Conservation (phyloP, 2,888 invertebrate genomes). For the Teinopalpus imperialis region DNA sequence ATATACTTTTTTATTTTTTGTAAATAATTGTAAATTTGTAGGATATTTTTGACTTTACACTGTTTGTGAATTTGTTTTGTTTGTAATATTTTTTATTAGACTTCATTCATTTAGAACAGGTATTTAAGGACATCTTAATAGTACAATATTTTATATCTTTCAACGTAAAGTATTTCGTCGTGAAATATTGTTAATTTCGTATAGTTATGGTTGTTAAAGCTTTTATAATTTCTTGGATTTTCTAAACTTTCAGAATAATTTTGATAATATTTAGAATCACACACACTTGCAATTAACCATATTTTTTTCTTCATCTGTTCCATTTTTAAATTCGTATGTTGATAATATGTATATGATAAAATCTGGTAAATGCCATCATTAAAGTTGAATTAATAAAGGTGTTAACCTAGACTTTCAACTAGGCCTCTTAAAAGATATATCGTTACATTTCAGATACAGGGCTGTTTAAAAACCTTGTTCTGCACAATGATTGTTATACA, state of each 20-base stretch:
- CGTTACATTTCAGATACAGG: too few relatives aligned
- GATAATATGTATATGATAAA: too few relatives aligned
- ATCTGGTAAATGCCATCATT: too few relatives aligned
- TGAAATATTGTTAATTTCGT: slow-evolving; percentile 4
- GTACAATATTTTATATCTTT: slow-evolving; percentile 14
- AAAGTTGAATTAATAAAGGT: too few relatives aligned
- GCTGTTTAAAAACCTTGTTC: slow-evolving; percentile 12
- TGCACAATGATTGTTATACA: slow-evolving; percentile 38
- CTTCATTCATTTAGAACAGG: slow-evolving; percentile 16
- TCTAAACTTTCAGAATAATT: neutral
- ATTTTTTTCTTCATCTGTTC: too few relatives aligned
- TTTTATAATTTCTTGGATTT: neutral
- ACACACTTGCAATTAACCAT: neutral
- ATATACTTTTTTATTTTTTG: slow-evolving; percentile 68
- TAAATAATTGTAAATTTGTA: slow-evolving; percentile 78
- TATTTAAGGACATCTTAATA: slow-evolving; percentile 18
- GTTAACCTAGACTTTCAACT: too few relatives aligned
- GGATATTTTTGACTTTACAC: slow-evolving; percentile 54
- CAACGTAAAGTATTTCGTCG: slow-evolving; percentile 1
- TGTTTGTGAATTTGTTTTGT: slow-evolving; percentile 59
- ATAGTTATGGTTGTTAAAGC: neutral
- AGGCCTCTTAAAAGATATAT: too few relatives aligned
- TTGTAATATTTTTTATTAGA: slow-evolving; percentile 24
- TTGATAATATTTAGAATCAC: neutral
- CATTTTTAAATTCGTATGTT: too few relatives aligned